phyloP scores from a whole-genome alignment of 2,888 invertebrate genomes.

The Sinodicranocentrus sp. region DNA sequence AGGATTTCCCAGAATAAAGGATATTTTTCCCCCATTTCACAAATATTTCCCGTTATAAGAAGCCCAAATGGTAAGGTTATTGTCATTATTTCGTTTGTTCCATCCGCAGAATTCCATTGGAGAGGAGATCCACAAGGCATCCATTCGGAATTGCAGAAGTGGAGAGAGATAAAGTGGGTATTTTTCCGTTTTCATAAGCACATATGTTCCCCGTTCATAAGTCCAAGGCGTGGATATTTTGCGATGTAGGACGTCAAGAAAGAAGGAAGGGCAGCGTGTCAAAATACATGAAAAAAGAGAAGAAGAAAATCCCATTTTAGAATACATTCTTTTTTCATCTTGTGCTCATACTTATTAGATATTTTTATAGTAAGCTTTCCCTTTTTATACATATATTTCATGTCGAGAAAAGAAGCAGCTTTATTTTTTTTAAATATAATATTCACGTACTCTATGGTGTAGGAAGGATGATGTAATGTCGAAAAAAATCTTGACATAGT shows the following conservation, averaged over 20 bases:
- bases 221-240: not conserved
- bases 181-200: conserved; percentile 18
- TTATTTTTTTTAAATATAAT: too few species aligned
- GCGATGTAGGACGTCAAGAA: conserved; percentile 5
- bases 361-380: too few species aligned
- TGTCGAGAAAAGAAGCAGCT: too few species aligned
- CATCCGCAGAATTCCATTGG: not conserved
- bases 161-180: not conserved
- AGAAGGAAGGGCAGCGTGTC: conserved; percentile 30
- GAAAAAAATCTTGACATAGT: too few species aligned
- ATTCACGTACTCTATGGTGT: too few species aligned
- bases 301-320: conserved; percentile 32
- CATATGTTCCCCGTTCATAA: conserved; percentile 19
- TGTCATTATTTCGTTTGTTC: conserved; percentile 31
- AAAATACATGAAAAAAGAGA: conserved; percentile 41
- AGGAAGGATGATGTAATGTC: too few species aligned
- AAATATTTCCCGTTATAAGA: too few species aligned
- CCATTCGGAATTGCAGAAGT: not conserved
- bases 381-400: too few species aligned
- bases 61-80: too few species aligned
- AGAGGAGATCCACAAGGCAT: too few species aligned
- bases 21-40: conserved; percentile 10
- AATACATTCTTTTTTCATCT: not conserved
- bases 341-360: too few species aligned
- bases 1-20: conserved; percentile 17